phyloP scores from a whole-genome alignment of 2,888 invertebrate species.

The Trimorus sp. region DNA sequence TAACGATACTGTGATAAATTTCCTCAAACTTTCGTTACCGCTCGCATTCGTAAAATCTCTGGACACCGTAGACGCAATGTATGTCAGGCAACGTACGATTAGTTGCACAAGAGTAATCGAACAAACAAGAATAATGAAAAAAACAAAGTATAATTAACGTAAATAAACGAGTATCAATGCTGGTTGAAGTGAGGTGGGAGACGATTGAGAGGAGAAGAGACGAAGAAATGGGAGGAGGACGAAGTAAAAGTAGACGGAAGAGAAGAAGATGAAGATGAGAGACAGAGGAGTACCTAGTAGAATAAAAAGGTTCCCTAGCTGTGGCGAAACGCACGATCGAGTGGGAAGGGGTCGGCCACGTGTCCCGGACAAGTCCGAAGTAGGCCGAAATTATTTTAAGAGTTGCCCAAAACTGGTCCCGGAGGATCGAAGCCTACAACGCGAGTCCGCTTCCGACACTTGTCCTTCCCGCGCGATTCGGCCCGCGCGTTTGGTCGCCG shows the following conservation, averaged over 20 bases:
- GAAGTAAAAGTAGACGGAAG: neutral
- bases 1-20: slow-evolving; percentile 63
- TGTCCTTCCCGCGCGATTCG: too few species aligned
- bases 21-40: slow-evolving; percentile 46
- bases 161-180: slow-evolving; percentile 30
- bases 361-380: too few species aligned
- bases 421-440: too few species aligned
- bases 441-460: too few species aligned
- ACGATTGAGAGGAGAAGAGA: neutral
- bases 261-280: neutral
- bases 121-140: slow-evolving; percentile 59
- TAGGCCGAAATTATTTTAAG: too few species aligned
- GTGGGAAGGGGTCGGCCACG: too few species aligned
- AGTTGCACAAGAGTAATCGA: slow-evolving; percentile 67
- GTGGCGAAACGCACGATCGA: too few species aligned
- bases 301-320: slow-evolving; percentile 20
- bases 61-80: slow-evolving; percentile 47
- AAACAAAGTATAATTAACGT: slow-evolving; percentile 1
- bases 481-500: too few species aligned
- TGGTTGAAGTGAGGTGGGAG: slow-evolving; percentile 4
- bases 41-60: slow-evolving; percentile 58
- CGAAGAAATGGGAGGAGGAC: slow-evolving; percentile 11
- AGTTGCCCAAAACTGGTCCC: too few species aligned
- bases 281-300: slow-evolving; percentile 30
- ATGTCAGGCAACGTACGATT: slow-evolving; percentile 53